Percentiles rank a stretch among this genome's conserved stretches.
Conservation (phyloP, 1,140 invertebrate species). For the Trichonephila clavipes region DNA sequence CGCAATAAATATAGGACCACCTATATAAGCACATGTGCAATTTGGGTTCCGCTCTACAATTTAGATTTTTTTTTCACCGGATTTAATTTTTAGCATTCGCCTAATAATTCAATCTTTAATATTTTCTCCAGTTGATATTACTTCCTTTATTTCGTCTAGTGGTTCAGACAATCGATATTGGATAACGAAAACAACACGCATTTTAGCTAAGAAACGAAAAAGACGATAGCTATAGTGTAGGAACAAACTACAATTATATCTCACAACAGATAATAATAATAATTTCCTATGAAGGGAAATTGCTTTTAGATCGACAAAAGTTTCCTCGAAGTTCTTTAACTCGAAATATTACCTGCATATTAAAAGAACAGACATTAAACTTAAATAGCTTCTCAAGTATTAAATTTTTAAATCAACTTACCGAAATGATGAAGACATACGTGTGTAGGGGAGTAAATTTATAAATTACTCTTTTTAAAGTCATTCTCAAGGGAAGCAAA, state of each 20-base stretch:
- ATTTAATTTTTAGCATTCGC: not conserved
- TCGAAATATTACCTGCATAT: too few relatives aligned
- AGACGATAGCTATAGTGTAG: not conserved
- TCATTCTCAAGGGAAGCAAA: too few relatives aligned
- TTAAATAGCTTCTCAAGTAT: too few relatives aligned
- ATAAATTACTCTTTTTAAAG: too few relatives aligned
- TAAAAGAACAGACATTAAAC: too few relatives aligned
- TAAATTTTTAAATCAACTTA: too few relatives aligned
- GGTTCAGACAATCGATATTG: not conserved
- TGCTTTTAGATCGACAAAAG: not conserved
- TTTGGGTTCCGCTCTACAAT: not conserved
- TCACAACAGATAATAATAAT: not conserved
- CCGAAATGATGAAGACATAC: too few relatives aligned
- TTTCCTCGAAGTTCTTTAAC: too few relatives aligned
- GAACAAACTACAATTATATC: not conserved
- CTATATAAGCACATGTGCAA: not conserved
- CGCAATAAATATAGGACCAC: not conserved
- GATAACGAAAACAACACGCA: not conserved
- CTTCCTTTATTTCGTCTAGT: not conserved
- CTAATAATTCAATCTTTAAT: not conserved
- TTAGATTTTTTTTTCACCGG: not conserved
- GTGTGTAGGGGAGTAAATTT: too few relatives aligned
- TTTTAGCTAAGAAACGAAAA: not conserved
- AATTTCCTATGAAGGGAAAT: not conserved
- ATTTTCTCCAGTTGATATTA: not conserved